Percentiles rank a stretch among this genome's conserved stretches.
These are phyloP conservation scores for Eupithecia dodoneata DNA, from an alignment of 2,888 invertebrate species.

Conservation along the genomic window DNA sequence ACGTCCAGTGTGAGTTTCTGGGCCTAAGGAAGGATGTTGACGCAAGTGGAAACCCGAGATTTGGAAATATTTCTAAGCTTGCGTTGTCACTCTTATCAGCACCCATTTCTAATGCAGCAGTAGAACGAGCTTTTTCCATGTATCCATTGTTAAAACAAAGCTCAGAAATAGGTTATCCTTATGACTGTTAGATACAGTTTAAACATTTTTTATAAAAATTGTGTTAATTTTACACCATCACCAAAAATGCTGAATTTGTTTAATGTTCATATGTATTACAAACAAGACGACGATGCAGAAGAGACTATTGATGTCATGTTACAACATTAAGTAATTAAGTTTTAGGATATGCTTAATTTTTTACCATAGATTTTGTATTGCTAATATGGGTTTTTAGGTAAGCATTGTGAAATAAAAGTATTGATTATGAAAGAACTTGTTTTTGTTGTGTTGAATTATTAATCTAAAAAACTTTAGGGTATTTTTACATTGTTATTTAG, in stretches of 20 bases:
- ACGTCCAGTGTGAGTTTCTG: slow-evolving; percentile 16
- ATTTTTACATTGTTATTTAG: slow-evolving; percentile 17
- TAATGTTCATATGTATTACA: slow-evolving; percentile 15
- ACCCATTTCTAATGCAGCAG: slow-evolving; percentile 14
- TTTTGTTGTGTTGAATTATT: slow-evolving; percentile 10
- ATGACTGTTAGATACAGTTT: slow-evolving; percentile 12
- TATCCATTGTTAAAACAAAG: slow-evolving; percentile 12
- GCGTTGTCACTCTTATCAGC: slow-evolving; percentile 17
- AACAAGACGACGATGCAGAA: slow-evolving; percentile 16
- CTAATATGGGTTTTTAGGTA: too few relatives aligned
- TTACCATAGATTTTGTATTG: too few relatives aligned
- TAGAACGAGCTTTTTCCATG: slow-evolving; percentile 16
- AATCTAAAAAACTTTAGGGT: slow-evolving; percentile 4
- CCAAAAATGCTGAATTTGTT: slow-evolving; percentile 17
- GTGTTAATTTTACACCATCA: not conserved
- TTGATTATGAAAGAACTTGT: slow-evolving; percentile 13
- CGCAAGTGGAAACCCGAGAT: slow-evolving; percentile 11
- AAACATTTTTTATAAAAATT: too few relatives aligned
- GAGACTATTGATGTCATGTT: slow-evolving; percentile 16
- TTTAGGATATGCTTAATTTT: slow-evolving; percentile 15
- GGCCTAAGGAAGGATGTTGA: slow-evolving; percentile 16
- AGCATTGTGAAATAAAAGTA: too few relatives aligned
- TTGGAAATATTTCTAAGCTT: slow-evolving; percentile 18
- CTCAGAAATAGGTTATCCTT: slow-evolving; percentile 10
- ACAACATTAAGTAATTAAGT: slow-evolving; percentile 16